These are phyloP conservation scores for Cylindroiulus punctatus DNA, from an alignment of 2,888 invertebrate species.

Conservation along the genomic window DNA sequence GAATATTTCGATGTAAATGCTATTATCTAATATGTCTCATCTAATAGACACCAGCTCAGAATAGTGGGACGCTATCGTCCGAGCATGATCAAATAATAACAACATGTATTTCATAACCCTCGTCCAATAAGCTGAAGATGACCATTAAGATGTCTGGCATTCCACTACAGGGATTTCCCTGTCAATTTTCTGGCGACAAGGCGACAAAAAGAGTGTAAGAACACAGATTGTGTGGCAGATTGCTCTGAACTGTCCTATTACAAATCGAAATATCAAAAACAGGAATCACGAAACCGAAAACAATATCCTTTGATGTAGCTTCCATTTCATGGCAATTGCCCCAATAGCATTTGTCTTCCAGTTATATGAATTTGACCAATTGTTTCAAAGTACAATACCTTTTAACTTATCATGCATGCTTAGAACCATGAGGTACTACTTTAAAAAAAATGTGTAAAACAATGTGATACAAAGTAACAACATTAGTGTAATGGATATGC, in stretches of 20 bases:
- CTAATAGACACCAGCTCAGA: background rate
- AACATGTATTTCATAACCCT: conserved; percentile 2
- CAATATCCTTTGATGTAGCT: background rate
- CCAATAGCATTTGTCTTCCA: background rate
- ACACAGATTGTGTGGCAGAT: background rate
- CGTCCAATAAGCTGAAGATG: background rate
- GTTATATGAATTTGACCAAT: too few relatives aligned
- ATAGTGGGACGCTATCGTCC: conserved; percentile 11
- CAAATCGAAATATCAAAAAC: background rate
- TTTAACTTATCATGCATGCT: too few relatives aligned
- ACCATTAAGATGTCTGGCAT: conserved; percentile 22
- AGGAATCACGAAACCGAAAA: background rate
- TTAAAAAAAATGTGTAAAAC: too few relatives aligned
- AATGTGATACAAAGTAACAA: too few relatives aligned
- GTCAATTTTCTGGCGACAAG: conserved; percentile 8
- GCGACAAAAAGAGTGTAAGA: background rate
- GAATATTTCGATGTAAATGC: background rate
- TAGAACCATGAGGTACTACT: too few relatives aligned
- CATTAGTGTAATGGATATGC: too few relatives aligned
- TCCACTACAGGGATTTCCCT: background rate
- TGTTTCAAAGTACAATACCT: too few relatives aligned
- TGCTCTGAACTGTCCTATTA: background rate
- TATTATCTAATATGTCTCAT: background rate
- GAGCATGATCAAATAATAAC: conserved; percentile 2
- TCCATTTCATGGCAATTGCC: background rate